A percentile compares a stretch with the other conserved stretches of the same genome.
These are phyloP conservation scores for Pheosia tremula DNA, from an alignment of 2,888 invertebrate species.

Conservation along the genomic window DNA sequence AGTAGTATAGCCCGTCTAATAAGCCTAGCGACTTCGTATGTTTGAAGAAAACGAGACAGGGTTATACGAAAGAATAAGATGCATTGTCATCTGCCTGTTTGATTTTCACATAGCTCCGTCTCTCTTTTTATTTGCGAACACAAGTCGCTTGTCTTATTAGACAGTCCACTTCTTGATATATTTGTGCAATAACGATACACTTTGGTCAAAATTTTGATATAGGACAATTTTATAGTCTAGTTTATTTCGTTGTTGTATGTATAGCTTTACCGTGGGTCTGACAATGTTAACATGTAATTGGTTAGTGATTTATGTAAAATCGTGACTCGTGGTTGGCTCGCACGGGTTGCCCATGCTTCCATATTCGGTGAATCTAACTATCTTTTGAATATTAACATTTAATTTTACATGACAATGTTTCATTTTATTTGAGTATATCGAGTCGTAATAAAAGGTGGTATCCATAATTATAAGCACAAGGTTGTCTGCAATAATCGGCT, in stretches of 20 bases:
- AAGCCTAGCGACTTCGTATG: too few relatives aligned
- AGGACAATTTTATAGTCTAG: conserved; percentile 17
- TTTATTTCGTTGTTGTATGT: conserved; percentile 25
- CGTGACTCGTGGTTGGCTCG: conserved; percentile 32
- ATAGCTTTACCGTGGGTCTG: conserved; percentile 32
- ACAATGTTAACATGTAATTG: conserved; percentile 25
- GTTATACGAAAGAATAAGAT: too few relatives aligned
- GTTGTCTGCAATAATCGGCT: not conserved
- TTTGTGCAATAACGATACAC: conserved; percentile 41
- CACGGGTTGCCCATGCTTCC: conserved; percentile 48
- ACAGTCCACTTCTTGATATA: conserved; percentile 12
- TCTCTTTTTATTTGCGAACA: too few relatives aligned
- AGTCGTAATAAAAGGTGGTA: not conserved
- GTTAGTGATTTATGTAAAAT: conserved; percentile 46
- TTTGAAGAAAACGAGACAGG: too few relatives aligned
- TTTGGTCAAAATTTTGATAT: conserved; percentile 66
- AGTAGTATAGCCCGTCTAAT: too few relatives aligned
- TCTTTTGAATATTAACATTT: not conserved
- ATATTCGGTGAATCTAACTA: conserved; percentile 23
- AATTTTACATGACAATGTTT: too few relatives aligned
- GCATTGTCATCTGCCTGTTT: too few relatives aligned
- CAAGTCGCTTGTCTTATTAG: too few relatives aligned
- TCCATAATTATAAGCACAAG: not conserved
- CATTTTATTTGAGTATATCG: too few relatives aligned
- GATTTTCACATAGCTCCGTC: too few relatives aligned